Base-by-base conservation (phyloP, 2,797 vertebrate genomes). In the Cuniculus paca region DNA sequence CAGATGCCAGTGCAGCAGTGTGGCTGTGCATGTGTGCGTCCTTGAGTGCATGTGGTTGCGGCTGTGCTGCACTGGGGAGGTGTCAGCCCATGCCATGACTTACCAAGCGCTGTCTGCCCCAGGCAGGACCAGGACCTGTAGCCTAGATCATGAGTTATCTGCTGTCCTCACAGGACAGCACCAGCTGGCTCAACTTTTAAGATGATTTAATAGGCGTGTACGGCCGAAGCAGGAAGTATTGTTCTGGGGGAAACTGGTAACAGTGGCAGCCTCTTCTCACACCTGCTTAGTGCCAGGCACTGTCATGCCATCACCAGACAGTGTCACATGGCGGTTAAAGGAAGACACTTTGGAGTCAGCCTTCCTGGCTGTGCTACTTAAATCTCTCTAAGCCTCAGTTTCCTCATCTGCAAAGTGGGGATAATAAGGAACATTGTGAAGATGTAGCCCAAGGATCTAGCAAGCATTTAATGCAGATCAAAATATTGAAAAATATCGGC, bases 281-380 rank as follows among this genome's bases (percentile, higher is more conserved):
- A 8, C 42, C n/a, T 45, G 0, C 42, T 2, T 68, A 50, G 65
- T 60, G 52, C 58, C 17, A 3, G 68, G n/a, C 58, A 0, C 45
- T 8, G 1, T 42, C n/a, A 36, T 4, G 6, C 11, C 5, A 0
- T 16, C 24, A 10, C 13, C 34, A 7, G 39, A 28, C 26, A 5
- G 13, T 4, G 34, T 24, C 78, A n/a, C 9, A 0, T 3, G 12
- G 60, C 8, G 31, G 65, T 56, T 54, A 31, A 61, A 42, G 1
- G 83, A 16, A 54, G 52, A 54, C 52, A 5, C 52, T 54, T 54
- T 54, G 52, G 52, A 54, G 52, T 54, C 58, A 56, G 10, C 36
- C 39, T 54, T 45, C 36, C 10, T 6, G 31, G 22, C 70, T 11
- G 2, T 14, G 63, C 92, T 4, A 3, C 65, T 77, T 45, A 17